These are phyloP conservation scores for Odontocolon sp. DNA, from an alignment of 2,888 invertebrate genomes.

Conservation along the genomic window DNA sequence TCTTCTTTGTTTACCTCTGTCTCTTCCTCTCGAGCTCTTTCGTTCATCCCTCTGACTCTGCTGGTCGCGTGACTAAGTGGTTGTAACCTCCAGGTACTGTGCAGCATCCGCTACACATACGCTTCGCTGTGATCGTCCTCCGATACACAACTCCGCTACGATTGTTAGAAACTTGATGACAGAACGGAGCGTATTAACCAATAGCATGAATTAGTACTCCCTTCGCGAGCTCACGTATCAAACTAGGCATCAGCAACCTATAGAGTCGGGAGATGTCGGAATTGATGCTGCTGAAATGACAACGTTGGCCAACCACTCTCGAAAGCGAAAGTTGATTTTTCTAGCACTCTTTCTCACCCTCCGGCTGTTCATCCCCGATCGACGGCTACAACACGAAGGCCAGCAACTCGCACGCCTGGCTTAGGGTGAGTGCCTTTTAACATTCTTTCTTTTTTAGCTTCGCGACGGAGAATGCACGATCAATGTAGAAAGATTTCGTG, in stretches of 20 bases:
- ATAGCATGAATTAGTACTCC: not conserved
- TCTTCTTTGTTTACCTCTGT: constrained; percentile 36
- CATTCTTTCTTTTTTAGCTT: constrained; percentile 27
- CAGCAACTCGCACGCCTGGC: constrained; percentile 8
- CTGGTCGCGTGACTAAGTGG: constrained; percentile 69
- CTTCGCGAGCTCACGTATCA: constrained; percentile 5
- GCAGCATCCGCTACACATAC: constrained; percentile 45
- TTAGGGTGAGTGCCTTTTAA: constrained; percentile 52
- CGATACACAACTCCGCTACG: constrained; percentile 28
- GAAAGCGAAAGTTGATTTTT: constrained; percentile 28
- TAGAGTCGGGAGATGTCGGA: not conserved
- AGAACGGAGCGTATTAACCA: constrained; percentile 2
- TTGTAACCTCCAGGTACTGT: constrained; percentile 61
- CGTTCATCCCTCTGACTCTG: not conserved
- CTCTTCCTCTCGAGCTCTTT: constrained; percentile 25
- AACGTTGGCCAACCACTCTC: not conserved
- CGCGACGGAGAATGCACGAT: constrained; percentile 26
- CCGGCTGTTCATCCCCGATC: constrained; percentile 33
- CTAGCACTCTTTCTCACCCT: constrained; percentile 3
- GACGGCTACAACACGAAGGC: constrained; percentile 28
- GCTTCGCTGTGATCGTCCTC: constrained; percentile 47
- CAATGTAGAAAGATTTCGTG: constrained; percentile 32
- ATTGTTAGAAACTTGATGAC: constrained; percentile 8
- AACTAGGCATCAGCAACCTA: constrained; percentile 1
- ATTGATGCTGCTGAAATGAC: not conserved